A percentile compares a stretch with the other conserved stretches of the same genome.
Evolutionary conservation across 2,888 invertebrate genomes (phyloP).

Genomic region (Terebella lapidaria): DNA sequence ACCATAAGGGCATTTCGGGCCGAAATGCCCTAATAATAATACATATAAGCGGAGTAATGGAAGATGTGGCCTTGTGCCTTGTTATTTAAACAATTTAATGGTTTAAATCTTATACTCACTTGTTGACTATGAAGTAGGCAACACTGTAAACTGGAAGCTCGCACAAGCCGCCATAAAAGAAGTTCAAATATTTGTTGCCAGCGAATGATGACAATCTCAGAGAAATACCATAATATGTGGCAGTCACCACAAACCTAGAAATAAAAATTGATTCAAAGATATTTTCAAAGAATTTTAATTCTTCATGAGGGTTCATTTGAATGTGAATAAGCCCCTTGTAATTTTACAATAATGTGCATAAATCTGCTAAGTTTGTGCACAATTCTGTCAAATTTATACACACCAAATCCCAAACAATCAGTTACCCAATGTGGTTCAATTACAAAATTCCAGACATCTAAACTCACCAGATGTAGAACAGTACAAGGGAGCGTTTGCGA

Average conservation of each 20-base stretch:
- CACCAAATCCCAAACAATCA: not conserved
- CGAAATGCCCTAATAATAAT: too few species aligned
- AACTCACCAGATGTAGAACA: slow-evolving; percentile 45
- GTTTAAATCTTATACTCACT: slow-evolving; percentile 31
- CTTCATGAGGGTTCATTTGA: not conserved
- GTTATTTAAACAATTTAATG: too few species aligned
- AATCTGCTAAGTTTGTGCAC: too few species aligned
- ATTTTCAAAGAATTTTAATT: not conserved
- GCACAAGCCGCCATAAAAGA: slow-evolving; percentile 56
- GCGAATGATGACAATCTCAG: slow-evolving; percentile 53
- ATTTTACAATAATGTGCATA: too few species aligned
- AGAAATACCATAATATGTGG: slow-evolving; percentile 55
- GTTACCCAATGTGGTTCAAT: not conserved
- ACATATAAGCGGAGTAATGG: too few species aligned
- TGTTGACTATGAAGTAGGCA: slow-evolving; percentile 35
- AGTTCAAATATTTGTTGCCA: slow-evolving; percentile 56
- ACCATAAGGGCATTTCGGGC: too few species aligned
- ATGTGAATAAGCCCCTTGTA: not conserved
- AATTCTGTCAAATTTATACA: too few species aligned
- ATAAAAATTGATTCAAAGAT: not conserved
- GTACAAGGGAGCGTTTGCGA: slow-evolving; percentile 34
- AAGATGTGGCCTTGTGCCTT: too few species aligned
- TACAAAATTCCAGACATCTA: too few species aligned
- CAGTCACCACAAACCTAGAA: slow-evolving; percentile 55
- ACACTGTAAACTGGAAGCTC: slow-evolving; percentile 54